phyloP scores from a whole-genome alignment of 2,113 vertebrate genomes.

The Heptranchias perlo region DNA sequence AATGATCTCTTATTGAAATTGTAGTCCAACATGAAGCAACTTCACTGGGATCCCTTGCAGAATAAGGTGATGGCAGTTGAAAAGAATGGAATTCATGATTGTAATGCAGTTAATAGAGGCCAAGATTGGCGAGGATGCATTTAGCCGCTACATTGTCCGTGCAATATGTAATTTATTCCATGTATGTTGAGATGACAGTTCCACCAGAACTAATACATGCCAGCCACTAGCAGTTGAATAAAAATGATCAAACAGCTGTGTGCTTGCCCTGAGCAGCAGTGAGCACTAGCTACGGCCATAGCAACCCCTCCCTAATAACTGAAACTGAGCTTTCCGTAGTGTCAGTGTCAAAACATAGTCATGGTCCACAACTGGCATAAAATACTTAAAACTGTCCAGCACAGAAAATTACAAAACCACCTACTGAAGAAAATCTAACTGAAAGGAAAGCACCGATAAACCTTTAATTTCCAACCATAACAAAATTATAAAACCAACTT shows the following conservation, averaged over 20 bases:
- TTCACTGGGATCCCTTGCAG: background rate
- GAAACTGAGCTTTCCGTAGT: background rate
- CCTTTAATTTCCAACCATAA: background rate
- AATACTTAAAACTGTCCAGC: background rate
- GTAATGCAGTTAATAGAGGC: background rate
- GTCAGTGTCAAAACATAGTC: background rate
- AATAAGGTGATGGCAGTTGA: background rate
- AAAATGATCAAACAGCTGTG: background rate
- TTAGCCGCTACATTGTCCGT: background rate
- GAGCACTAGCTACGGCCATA: background rate
- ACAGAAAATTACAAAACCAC: background rate
- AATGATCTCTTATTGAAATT: background rate
- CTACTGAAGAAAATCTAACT: background rate
- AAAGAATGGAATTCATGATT: too few relatives aligned
- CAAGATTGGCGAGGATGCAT: background rate
- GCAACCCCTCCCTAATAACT: slow-evolving; percentile 17
- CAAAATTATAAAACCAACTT: background rate
- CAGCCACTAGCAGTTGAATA: too few relatives aligned
- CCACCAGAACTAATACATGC: background rate
- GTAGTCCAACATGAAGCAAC: background rate
- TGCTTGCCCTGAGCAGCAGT: background rate
- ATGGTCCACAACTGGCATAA: background rate
- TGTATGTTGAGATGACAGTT: background rate
- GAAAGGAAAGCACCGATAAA: background rate
- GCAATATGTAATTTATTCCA: background rate